Evolutionary conservation across 2,113 vertebrate genomes (phyloP).

Genomic region (Actenoides lindsayi): DNA sequence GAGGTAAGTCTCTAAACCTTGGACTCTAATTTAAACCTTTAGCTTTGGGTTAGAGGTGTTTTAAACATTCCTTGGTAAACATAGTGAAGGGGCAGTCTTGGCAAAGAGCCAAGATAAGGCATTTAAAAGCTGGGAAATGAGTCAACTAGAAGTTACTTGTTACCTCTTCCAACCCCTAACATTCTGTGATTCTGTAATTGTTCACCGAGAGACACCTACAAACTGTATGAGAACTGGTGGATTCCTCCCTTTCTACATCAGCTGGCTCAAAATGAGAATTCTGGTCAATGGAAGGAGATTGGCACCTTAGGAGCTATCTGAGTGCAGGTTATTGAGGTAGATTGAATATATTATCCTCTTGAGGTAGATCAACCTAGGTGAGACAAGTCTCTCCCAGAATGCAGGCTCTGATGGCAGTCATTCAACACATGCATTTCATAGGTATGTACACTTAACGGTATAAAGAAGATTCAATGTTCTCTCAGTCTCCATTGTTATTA

Average conservation of each 20-base stretch:
- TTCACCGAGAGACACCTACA: background rate
- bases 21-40: background rate
- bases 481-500: background rate
- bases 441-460: background rate
- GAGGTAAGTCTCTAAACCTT: background rate
- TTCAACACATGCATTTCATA: background rate
- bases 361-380: background rate
- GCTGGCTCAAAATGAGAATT: background rate
- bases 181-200: background rate
- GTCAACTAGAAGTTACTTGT: background rate
- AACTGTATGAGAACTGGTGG: background rate
- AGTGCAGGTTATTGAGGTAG: background rate
- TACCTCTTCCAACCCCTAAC: too few relatives aligned
- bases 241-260: background rate
- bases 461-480: background rate
- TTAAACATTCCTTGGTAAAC: background rate
- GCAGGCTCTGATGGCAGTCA: background rate
- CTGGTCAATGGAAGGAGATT: background rate
- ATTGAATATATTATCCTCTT: background rate
- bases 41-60: background rate
- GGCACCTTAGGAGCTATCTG: background rate
- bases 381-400: background rate
- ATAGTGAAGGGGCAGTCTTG: background rate
- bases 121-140: background rate
- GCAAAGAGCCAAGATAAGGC: background rate